Conservation (phyloP, 2,888 invertebrate genomes). For the Hedya salicella region DNA sequence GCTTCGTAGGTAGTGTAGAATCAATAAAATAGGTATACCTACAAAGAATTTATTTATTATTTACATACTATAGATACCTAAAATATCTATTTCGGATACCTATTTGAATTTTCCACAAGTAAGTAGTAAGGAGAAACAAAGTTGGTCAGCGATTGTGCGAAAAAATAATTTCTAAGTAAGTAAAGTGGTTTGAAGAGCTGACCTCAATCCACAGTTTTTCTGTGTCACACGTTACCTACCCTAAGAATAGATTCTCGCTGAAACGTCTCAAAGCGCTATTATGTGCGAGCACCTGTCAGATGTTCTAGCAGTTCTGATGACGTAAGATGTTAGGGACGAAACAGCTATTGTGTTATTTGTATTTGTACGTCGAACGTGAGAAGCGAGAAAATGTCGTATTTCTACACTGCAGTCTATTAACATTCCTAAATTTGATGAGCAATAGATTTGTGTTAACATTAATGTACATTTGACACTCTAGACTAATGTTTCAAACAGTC, state of each 20-base stretch:
- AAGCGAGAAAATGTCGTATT: background rate
- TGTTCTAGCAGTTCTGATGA: conserved; percentile 16
- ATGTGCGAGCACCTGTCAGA: conserved; percentile 21
- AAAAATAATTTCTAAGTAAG: background rate
- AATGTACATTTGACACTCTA: too few relatives aligned
- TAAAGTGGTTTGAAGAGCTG: conserved; percentile 18
- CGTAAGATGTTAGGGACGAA: conserved; percentile 3
- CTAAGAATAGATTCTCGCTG: conserved; percentile 14
- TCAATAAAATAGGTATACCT: background rate
- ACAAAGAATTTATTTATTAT: background rate
- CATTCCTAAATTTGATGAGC: too few relatives aligned
- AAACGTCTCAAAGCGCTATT: conserved; percentile 26
- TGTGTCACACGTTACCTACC: conserved; percentile 25
- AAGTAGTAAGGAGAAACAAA: background rate
- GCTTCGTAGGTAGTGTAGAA: background rate
- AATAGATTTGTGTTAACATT: too few relatives aligned
- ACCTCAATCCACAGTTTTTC: conserved; percentile 31
- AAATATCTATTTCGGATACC: too few relatives aligned
- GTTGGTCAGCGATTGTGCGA: background rate
- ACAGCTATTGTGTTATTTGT: background rate
- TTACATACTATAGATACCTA: too few relatives aligned
- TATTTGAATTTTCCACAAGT: background rate
- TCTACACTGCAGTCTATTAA: too few relatives aligned
- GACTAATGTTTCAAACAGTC: too few relatives aligned
- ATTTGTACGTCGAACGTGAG: background rate